Percentiles rank a stretch among this genome's conserved stretches.
These are phyloP conservation scores for Empis stercorea DNA, from an alignment of 2,888 invertebrate genomes.

Conservation along the genomic window DNA sequence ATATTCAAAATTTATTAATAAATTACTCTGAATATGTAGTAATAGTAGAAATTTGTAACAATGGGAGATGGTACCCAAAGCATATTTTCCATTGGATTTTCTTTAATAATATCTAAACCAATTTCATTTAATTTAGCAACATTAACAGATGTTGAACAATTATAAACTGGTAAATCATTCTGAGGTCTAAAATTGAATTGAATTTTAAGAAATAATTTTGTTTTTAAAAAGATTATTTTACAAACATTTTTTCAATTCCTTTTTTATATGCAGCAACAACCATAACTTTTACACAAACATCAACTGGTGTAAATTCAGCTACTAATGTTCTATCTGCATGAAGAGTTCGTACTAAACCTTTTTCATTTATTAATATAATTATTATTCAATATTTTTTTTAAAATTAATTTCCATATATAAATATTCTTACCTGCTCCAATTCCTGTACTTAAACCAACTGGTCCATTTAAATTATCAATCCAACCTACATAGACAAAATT, in stretches of 20 bases:
- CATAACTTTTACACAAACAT: constrained; percentile 59
- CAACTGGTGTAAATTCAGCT: constrained; percentile 72
- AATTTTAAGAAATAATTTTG: not conserved
- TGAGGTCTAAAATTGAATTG: constrained; percentile 3
- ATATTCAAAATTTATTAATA: not conserved
- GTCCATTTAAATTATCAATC: constrained; percentile 89
- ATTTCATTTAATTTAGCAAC: constrained; percentile 47
- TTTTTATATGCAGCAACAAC: not conserved
- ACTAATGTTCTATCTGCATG: constrained; percentile 45
- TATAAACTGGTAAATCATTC: constrained; percentile 54
- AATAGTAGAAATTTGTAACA: constrained; percentile 45
- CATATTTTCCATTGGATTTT: constrained; percentile 54
- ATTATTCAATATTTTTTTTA: too few relatives aligned
- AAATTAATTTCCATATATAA: too few relatives aligned
- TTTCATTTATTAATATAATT: too few relatives aligned
- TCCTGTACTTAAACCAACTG: constrained; percentile 42
- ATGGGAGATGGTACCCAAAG: constrained; percentile 53
- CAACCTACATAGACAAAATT: too few relatives aligned
- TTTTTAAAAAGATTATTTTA: too few relatives aligned
- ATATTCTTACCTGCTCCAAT: not conserved
- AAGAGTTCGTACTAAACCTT: constrained; percentile 55
- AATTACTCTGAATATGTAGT: constrained; percentile 41
- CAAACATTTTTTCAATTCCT: constrained; percentile 6
- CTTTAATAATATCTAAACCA: constrained; percentile 39
- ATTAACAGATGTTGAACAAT: constrained; percentile 64